phyloP scores from a whole-genome alignment of 2,797 vertebrate genomes.

The Micromesistius poutassou region DNA sequence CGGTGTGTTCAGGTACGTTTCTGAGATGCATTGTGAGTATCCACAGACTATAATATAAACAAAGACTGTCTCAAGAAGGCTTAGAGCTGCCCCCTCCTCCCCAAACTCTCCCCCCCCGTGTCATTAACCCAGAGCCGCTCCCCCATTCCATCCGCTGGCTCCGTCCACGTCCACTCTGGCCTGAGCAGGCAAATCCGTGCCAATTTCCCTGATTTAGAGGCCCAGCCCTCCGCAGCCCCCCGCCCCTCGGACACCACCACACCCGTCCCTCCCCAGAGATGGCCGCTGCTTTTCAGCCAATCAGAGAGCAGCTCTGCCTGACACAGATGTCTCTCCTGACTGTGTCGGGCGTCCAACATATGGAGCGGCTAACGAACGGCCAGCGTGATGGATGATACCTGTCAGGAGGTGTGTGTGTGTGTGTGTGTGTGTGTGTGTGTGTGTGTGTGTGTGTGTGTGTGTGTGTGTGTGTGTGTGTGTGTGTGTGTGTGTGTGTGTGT shows the following conservation, averaged over 20 bases:
- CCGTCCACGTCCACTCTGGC: conserved; percentile 46
- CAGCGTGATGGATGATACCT: conserved; percentile 74
- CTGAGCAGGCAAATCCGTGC: conserved; percentile 19
- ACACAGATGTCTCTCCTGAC: conserved; percentile 66
- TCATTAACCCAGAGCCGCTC: neutral
- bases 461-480: conserved; percentile 2
- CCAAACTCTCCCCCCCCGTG: neutral
- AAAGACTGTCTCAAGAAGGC: too few relatives aligned
- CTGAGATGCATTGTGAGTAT: neutral
- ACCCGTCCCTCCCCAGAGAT: conserved; percentile 32
- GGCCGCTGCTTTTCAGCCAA: conserved; percentile 53
- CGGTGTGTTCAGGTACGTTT: too few relatives aligned
- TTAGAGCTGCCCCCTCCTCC: neutral
- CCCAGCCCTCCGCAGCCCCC: conserved; percentile 30
- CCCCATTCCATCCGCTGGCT: neutral
- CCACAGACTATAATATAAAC: neutral
- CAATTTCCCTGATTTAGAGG: conserved; percentile 30
- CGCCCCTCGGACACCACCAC: too few relatives aligned
- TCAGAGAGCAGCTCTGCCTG: conserved; percentile 37
- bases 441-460: conserved; percentile 20
- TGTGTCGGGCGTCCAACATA: conserved; percentile 63
- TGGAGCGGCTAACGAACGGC: conserved; percentile 67
- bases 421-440: neutral
- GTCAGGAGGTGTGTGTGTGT: conserved; percentile 48
- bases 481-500: conserved; percentile 18